Evolutionary conservation across 2,113 vertebrate genomes (phyloP), one percentile per base, ranked within the genome.

Genomic region (Caracal caracal): DNA sequence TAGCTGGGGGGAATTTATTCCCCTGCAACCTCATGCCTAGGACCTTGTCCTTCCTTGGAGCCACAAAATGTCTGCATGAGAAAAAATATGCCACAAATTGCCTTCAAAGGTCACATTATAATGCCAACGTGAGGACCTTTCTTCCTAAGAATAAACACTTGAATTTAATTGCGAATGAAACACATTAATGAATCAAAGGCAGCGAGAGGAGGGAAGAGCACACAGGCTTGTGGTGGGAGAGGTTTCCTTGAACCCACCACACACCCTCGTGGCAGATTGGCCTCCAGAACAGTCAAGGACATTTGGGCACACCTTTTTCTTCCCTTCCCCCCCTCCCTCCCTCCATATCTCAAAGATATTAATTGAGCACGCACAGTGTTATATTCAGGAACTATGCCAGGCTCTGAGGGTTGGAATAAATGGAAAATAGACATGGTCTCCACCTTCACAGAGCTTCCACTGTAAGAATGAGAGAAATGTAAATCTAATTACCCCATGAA

Each of bases 131-230:
- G 70, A 87, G 61, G n/a, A 53, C 28, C 24, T 56, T 82, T 49
- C 71, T 93, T 53, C 71, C 35, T 68, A 94, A 94, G 75, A 88
- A 81, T 19, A 28, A 94, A 30, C 51, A 35, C 8, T 59, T 37
- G 81, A 26, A 92, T 6, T 53, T 40, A 94, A 71, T 43, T 26
- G 26, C 24, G 35, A 95, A 97, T 59, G 59, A 90, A 90, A 80
- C 0, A 1, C 63, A 30, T 79, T 59, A 40, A 83, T 35, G 47
- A 89, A 93, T 53, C 15, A 71, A 84, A 94, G 81, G 76, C 17
- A 43, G 53, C 0, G 30, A 59, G 17, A 53, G 53, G 6, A 78
- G n/a, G 30, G 30, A 30, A 30, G 70, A 89, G 40, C n/a, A 16
- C 7, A 15, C 1, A 8, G 68, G 40, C 59, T 70, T n/a, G 13